Conservation (phyloP, 2,888 invertebrate genomes). For the Oscheius sp. region DNA sequence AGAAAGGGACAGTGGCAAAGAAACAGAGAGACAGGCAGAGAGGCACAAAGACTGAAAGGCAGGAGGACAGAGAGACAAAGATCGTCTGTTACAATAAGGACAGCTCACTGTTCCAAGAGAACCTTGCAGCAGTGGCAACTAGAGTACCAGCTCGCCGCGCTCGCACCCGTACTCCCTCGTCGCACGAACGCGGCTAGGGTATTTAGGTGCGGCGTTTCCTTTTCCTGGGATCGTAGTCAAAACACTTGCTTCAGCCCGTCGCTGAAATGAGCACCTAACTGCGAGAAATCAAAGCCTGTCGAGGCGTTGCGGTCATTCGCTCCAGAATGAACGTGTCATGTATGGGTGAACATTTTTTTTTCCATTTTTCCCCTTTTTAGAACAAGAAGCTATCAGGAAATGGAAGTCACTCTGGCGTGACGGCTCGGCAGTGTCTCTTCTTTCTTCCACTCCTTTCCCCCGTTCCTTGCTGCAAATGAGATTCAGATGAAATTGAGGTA, state of each 20-base stretch:
- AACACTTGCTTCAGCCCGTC: background rate
- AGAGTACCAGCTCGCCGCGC: background rate
- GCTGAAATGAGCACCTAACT: conserved; percentile 9
- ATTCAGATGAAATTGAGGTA: conserved; percentile 6
- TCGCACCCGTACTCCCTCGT: background rate
- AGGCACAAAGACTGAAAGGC: no score
- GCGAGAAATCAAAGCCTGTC: background rate
- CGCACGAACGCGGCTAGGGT: background rate
- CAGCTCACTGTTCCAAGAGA: no score
- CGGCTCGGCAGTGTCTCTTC: background rate
- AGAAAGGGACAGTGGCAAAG: no score
- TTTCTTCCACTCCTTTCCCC: background rate
- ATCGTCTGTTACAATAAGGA: no score
- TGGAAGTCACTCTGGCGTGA: conserved; percentile 25
- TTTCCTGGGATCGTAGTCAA: background rate
- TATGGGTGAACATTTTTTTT: conserved; percentile 7
- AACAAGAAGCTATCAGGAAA: conserved; percentile 19
- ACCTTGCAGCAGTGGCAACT: no score
- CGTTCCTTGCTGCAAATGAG: background rate
- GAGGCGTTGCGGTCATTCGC: conserved; percentile 1
- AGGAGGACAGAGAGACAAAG: no score
- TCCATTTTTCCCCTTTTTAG: background rate
- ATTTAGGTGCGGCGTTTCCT: background rate
- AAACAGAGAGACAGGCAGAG: no score
- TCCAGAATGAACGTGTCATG: background rate